Conservation (phyloP, 2,797 vertebrate genomes). For the Artibeus lituratus region DNA sequence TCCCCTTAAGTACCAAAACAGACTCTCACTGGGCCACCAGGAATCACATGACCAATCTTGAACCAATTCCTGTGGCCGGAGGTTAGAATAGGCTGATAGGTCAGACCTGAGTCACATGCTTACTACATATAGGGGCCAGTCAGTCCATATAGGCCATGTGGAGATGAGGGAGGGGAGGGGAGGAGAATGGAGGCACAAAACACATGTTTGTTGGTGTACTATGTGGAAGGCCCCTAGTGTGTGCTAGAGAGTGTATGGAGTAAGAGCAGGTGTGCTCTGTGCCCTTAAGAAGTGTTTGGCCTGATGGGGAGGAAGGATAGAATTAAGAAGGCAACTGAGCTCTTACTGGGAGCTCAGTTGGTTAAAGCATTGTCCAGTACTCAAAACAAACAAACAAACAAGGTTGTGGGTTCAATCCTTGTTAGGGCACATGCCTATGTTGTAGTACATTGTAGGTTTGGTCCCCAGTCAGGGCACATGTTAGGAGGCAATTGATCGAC, state of each 20-base stretch:
- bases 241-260: neutral
- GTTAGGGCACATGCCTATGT: neutral
- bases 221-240: neutral
- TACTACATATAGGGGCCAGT: fast-evolving
- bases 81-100: neutral
- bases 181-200: neutral
- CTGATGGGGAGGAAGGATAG: neutral
- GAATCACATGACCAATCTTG: neutral
- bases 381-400: too few relatives aligned
- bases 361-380: neutral
- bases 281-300: neutral
- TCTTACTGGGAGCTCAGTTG: neutral
- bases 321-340: neutral
- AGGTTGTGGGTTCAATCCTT: neutral
- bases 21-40: neutral
- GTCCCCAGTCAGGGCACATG: too few relatives aligned
- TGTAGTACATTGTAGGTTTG: too few relatives aligned
- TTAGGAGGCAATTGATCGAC: neutral
- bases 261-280: fast-evolving
- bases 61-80: neutral
- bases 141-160: neutral
- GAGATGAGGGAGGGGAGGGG: too few relatives aligned
- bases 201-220: neutral
- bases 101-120: neutral
- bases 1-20: neutral